These are phyloP conservation scores for Dipodomys merriami DNA, from an alignment of 2,113 vertebrate species.

Conservation along the genomic window DNA sequence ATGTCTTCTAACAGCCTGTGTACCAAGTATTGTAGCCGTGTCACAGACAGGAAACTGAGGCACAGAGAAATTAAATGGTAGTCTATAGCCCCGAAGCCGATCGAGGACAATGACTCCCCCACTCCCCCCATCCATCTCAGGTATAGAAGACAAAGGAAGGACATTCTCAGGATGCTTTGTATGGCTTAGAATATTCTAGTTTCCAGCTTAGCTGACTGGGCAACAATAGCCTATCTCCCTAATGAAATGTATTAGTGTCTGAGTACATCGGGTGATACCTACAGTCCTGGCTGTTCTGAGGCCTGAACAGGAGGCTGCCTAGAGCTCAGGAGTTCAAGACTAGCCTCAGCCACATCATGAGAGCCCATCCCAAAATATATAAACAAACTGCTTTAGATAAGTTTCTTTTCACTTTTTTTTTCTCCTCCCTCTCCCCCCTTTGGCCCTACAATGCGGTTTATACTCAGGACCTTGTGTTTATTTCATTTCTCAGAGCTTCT, in stretches of 20 bases:
- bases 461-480: no score
- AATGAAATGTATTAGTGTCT: background rate
- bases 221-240: background rate
- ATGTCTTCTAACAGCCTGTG: background rate
- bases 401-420: no score
- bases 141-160: background rate
- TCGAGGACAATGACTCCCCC: rapidly evolving
- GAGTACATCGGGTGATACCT: background rate
- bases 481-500: no score
- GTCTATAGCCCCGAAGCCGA: background rate
- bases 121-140: background rate
- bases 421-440: no score
- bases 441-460: no score
- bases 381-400: no score
- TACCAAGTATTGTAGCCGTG: background rate
- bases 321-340: background rate
- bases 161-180: background rate
- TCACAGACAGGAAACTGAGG: background rate
- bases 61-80: no score
- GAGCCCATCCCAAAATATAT: background rate
- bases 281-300: background rate
- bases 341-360: background rate
- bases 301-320: background rate
- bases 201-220: background rate
- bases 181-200: background rate